Conservation (phyloP, 1,140 invertebrate genomes). For the Bombus sibiricus region DNA sequence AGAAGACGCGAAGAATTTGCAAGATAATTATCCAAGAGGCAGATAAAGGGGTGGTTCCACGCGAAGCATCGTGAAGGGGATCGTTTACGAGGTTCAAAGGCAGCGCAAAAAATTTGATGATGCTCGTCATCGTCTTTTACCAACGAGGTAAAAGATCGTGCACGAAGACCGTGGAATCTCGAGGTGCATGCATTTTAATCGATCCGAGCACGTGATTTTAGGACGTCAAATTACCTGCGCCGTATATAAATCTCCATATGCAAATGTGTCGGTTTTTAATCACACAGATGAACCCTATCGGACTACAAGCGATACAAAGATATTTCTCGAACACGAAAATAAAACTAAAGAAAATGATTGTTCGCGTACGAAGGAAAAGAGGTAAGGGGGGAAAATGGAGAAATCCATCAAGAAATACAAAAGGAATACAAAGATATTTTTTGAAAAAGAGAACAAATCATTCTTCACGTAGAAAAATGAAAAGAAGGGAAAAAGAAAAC, state of each 20-base stretch:
- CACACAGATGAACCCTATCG: background rate
- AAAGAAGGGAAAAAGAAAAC: background rate
- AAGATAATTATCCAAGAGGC: background rate
- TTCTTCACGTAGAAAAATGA: background rate
- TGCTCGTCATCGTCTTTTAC: background rate
- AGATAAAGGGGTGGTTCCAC: background rate
- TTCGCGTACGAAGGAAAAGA: background rate
- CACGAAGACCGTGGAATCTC: background rate
- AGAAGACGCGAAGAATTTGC: background rate
- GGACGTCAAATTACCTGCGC: background rate
- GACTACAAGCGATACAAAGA: background rate
- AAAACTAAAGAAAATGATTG: no score
- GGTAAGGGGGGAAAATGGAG: no score
- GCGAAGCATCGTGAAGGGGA: background rate
- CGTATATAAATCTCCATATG: background rate
- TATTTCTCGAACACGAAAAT: background rate
- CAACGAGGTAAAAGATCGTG: background rate
- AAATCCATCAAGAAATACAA: background rate
- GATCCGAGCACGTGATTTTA: background rate
- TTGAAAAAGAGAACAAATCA: background rate
- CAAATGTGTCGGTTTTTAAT: background rate
- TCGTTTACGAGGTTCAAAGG: slow-evolving; percentile 8
- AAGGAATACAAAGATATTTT: background rate
- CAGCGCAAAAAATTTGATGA: background rate
- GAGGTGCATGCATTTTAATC: background rate